A percentile compares a stretch with the other conserved stretches of the same genome.
Conservation (phyloP, 2,888 invertebrate species). For the Synanthedon tipuliformis region DNA sequence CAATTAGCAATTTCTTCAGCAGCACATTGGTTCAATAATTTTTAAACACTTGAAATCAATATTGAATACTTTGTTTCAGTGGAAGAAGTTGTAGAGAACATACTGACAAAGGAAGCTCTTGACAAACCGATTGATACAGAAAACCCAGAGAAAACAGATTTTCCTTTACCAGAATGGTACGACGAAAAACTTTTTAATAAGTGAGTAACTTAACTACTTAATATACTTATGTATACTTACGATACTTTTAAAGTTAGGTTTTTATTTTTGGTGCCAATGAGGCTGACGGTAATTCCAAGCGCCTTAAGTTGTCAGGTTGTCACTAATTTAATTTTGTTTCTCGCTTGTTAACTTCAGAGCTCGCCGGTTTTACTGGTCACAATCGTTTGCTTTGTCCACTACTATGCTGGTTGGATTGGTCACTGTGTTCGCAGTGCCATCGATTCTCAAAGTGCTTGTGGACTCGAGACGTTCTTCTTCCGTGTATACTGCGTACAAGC, state of each 20-base stretch:
- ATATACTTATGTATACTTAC: neutral
- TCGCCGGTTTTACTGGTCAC: conserved; percentile 76
- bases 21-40: neutral
- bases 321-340: too few relatives aligned
- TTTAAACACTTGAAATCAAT: neutral
- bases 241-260: neutral
- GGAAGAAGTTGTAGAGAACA: conserved; percentile 43
- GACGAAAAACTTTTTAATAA: conserved; percentile 74
- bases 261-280: too few relatives aligned
- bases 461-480: conserved; percentile 79
- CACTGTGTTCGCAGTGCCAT: conserved; percentile 79
- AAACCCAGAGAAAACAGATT: conserved; percentile 41
- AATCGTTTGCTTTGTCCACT: conserved; percentile 76
- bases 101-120: conserved; percentile 50
- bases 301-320: too few relatives aligned
- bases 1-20: too few relatives aligned
- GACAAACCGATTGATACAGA: conserved; percentile 51
- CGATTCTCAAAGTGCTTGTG: conserved; percentile 77
- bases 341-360: conserved; percentile 64
- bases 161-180: conserved; percentile 75
- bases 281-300: too few relatives aligned
- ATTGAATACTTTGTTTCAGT: conserved; percentile 26
- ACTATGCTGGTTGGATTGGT: conserved; percentile 83
- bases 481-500: conserved; percentile 74
- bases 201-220: conserved; percentile 44